Evolutionary conservation across 2,888 invertebrate species (phyloP).

Genomic region (Rugalucina vietnamica): DNA sequence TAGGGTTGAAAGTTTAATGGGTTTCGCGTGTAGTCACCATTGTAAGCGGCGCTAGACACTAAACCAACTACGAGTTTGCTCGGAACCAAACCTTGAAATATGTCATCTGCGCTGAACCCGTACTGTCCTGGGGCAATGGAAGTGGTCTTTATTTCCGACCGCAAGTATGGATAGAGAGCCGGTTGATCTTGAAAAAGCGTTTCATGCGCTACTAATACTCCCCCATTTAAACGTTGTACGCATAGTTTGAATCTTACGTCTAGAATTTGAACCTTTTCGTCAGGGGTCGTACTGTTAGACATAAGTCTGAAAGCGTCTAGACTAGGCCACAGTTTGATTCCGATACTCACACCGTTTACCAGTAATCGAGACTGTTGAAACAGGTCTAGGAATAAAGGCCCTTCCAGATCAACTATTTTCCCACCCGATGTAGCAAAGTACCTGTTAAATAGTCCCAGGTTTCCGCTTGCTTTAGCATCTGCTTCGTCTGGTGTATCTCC

Average conservation of each 20-base stretch:
- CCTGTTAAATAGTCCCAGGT: constrained; percentile 36
- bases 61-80: constrained; percentile 40
- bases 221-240: constrained; percentile 33
- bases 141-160: constrained; percentile 43
- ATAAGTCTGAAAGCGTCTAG: constrained; percentile 48
- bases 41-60: constrained; percentile 35
- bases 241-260: constrained; percentile 50
- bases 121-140: constrained; percentile 48
- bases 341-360: constrained; percentile 41
- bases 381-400: too few species aligned
- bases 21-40: constrained; percentile 35
- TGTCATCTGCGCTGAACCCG: constrained; percentile 32
- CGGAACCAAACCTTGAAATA: constrained; percentile 43
- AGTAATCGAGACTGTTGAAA: constrained; percentile 45
- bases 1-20: constrained; percentile 53
- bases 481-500: constrained; percentile 16
- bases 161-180: constrained; percentile 50
- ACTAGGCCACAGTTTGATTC: constrained; percentile 47
- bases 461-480: constrained; percentile 37
- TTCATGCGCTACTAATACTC: constrained; percentile 44
- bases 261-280: constrained; percentile 40
- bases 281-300: background rate
- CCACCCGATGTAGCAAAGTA: constrained; percentile 32
- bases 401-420: constrained; percentile 39
- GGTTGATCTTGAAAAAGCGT: constrained; percentile 32